Percentiles rank a stretch among this genome's conserved stretches.
Conservation (phyloP, 2,888 invertebrate genomes). For the Agapostemon virescens region DNA sequence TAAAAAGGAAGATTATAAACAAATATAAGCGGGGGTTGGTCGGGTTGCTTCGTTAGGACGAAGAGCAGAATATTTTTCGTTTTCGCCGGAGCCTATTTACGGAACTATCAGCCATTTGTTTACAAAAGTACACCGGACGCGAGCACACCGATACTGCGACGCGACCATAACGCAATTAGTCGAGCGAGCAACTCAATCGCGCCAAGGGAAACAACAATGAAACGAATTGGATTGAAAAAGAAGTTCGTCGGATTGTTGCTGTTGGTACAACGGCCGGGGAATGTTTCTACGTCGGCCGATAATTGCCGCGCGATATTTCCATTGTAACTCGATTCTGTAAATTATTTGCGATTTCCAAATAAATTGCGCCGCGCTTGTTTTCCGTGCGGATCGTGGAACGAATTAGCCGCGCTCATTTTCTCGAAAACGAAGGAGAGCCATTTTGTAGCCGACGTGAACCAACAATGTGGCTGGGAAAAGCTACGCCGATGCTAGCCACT, state of each 20-base stretch:
- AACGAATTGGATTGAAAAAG: constrained; percentile 18
- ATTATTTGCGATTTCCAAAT: constrained; percentile 11
- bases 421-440: not conserved
- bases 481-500: not conserved
- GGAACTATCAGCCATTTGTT: not conserved
- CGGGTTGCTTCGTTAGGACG: not conserved
- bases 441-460: not conserved
- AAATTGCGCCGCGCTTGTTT: not conserved
- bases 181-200: not conserved
- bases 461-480: not conserved
- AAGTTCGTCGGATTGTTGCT: constrained; percentile 1
- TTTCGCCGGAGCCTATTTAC: not conserved
- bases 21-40: not conserved
- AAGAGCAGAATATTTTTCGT: not conserved
- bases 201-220: not conserved
- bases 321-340: constrained; percentile 24
- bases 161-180: constrained; percentile 11
- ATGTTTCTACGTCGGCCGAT: constrained; percentile 10
- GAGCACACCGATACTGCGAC: not conserved
- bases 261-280: not conserved
- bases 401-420: constrained; percentile 22
- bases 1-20: too few species aligned
- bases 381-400: not conserved
- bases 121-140: not conserved
- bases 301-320: constrained; percentile 22